These are phyloP conservation scores for Okamejei kenojei DNA, from an alignment of 2,797 vertebrate species.

Conservation along the genomic window DNA sequence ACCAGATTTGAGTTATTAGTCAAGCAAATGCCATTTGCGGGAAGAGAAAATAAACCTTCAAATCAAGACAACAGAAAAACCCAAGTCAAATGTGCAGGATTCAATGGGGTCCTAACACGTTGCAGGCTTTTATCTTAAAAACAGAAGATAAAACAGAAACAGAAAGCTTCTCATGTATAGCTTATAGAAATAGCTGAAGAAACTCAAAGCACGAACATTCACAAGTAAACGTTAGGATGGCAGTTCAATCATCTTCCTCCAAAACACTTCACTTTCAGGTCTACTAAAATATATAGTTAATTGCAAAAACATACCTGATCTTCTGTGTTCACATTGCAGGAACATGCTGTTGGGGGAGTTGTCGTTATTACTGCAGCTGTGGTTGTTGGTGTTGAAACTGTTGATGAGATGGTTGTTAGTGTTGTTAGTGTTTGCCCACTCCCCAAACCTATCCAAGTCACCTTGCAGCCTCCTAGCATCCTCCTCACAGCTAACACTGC, in stretches of 20 bases:
- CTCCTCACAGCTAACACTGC: no score
- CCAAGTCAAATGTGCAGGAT: no score
- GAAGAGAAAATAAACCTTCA: not conserved
- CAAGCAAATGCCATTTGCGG: not conserved
- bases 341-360: not conserved
- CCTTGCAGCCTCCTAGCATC: no score
- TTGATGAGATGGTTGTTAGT: no score
- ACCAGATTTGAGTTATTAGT: not conserved
- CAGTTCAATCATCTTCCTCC: not conserved
- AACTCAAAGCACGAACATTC: not conserved
- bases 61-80: not conserved
- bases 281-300: not conserved
- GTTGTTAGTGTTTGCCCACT: no score
- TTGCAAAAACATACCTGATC: not conserved
- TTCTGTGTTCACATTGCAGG: not conserved
- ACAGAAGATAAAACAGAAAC: not conserved
- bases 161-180: not conserved
- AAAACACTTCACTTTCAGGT: not conserved
- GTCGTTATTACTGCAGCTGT: not conserved
- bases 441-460: no score
- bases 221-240: not conserved
- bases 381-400: not conserved
- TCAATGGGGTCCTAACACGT: not conserved
- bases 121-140: not conserved
- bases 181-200: not conserved